Evolutionary conservation across 2,797 vertebrate genomes (phyloP).

Genomic region (Benthosema pterotum): DNA sequence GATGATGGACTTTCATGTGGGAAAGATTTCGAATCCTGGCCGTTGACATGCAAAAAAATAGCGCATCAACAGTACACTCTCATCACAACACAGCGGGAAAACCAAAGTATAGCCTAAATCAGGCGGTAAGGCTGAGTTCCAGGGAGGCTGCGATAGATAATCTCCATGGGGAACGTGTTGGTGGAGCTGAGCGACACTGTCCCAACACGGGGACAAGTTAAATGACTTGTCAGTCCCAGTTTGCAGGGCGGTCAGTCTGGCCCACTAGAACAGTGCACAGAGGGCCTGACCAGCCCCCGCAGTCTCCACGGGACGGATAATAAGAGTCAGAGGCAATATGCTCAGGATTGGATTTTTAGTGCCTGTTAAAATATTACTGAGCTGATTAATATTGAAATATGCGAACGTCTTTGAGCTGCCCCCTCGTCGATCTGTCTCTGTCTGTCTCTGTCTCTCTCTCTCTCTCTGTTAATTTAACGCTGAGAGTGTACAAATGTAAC

Average conservation of each 20-base stretch:
- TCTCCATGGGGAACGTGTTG: slow-evolving; percentile 44
- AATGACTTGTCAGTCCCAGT: slow-evolving; percentile 68
- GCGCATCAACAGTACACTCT: no score
- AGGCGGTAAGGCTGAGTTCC: not conserved
- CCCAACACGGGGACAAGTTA: slow-evolving; percentile 41
- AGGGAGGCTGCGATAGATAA: slow-evolving; percentile 2
- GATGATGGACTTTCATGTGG: no score
- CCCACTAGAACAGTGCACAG: slow-evolving; percentile 50
- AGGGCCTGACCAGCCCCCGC: slow-evolving; percentile 51
- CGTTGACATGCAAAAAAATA: slow-evolving; percentile 1
- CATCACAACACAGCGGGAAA: no score
- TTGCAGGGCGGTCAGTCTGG: slow-evolving; percentile 63
- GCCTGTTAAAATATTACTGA: slow-evolving; percentile 88
- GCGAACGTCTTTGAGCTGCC: slow-evolving; percentile 76
- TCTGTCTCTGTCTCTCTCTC: slow-evolving; percentile 48
- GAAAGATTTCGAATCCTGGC: no score
- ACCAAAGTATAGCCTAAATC: no score
- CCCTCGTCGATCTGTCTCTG: slow-evolving; percentile 49
- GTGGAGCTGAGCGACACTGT: slow-evolving; percentile 21
- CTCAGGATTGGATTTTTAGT: slow-evolving; percentile 85
- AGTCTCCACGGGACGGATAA: slow-evolving; percentile 64
- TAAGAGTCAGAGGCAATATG: slow-evolving; percentile 80
- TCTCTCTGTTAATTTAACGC: slow-evolving; percentile 13
- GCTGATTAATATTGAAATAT: slow-evolving; percentile 87
- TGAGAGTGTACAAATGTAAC: no score